Percentiles rank a stretch among this genome's conserved stretches.
These are phyloP conservation scores for Eupithecia subfuscata DNA, from an alignment of 2,888 invertebrate genomes.

Conservation along the genomic window DNA sequence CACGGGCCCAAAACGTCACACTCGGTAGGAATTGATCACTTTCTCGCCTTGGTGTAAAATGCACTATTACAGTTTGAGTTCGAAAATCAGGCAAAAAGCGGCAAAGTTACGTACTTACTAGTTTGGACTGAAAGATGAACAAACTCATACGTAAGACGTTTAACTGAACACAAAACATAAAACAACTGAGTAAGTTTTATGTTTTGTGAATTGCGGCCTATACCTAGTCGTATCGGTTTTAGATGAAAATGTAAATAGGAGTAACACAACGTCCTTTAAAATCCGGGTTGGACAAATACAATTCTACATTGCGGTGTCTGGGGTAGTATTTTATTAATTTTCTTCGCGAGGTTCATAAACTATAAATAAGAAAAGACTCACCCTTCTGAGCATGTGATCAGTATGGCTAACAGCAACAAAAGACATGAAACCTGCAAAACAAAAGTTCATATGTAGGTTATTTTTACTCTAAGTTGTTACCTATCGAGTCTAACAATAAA, in stretches of 20 bases:
- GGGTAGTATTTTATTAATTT: neutral
- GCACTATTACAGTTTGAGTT: too few relatives aligned
- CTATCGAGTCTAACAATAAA: neutral
- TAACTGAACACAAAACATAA: too few relatives aligned
- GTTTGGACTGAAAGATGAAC: too few relatives aligned
- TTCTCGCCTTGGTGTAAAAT: too few relatives aligned
- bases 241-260: neutral
- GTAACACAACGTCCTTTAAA: neutral
- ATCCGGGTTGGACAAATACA: too few relatives aligned
- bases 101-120: too few relatives aligned
- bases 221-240: neutral
- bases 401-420: constrained; percentile 39
- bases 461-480: neutral
- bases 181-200: too few relatives aligned
- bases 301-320: too few relatives aligned
- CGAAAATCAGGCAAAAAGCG: too few relatives aligned
- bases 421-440: constrained; percentile 39
- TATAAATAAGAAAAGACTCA: constrained; percentile 18
- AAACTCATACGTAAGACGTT: too few relatives aligned
- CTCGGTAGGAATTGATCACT: too few relatives aligned
- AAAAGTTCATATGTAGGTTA: neutral
- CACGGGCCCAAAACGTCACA: too few relatives aligned
- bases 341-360: neutral
- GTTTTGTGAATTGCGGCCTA: neutral
- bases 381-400: constrained; percentile 35